Percentiles rank a stretch among this genome's conserved stretches.
phyloP scores from a whole-genome alignment of 2,797 vertebrate species.

The Rhabdomys pumilio region DNA sequence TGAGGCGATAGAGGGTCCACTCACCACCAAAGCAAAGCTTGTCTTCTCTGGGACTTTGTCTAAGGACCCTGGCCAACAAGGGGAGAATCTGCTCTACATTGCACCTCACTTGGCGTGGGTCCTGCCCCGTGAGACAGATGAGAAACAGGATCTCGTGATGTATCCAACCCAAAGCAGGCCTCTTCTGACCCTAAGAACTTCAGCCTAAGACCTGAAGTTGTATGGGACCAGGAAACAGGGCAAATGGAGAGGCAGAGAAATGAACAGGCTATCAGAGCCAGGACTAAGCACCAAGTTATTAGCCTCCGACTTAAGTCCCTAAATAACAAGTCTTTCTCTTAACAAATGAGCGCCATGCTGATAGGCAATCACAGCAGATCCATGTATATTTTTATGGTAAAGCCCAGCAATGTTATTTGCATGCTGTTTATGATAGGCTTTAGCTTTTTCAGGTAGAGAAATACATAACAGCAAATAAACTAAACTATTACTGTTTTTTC shows the following conservation, averaged over 20 bases:
- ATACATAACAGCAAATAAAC: not conserved
- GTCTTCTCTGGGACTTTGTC: not conserved
- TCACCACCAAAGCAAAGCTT: too few species aligned
- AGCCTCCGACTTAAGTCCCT: not conserved
- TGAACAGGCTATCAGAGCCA: not conserved
- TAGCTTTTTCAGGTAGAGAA: conserved; percentile 25
- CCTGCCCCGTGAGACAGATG: too few species aligned
- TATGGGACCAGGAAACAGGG: not conserved
- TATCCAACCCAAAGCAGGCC: not conserved
- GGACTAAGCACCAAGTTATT: too few species aligned
- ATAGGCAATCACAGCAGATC: not conserved
- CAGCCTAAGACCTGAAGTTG: not conserved
- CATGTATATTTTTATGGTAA: not conserved
- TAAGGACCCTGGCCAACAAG: not conserved
- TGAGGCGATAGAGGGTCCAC: not conserved
- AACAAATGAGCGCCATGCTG: not conserved
- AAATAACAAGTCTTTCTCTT: not conserved
- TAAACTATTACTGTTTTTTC: not conserved
- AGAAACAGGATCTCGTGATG: not conserved
- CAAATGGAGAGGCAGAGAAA: not conserved
- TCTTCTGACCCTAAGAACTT: not conserved
- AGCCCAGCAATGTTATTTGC: not conserved
- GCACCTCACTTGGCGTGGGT: not conserved
- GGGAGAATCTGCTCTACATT: too few species aligned
- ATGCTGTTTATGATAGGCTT: not conserved